Base-by-base conservation (phyloP, 2,113 vertebrate species). In the Chamaetylas fuelleborni region DNA sequence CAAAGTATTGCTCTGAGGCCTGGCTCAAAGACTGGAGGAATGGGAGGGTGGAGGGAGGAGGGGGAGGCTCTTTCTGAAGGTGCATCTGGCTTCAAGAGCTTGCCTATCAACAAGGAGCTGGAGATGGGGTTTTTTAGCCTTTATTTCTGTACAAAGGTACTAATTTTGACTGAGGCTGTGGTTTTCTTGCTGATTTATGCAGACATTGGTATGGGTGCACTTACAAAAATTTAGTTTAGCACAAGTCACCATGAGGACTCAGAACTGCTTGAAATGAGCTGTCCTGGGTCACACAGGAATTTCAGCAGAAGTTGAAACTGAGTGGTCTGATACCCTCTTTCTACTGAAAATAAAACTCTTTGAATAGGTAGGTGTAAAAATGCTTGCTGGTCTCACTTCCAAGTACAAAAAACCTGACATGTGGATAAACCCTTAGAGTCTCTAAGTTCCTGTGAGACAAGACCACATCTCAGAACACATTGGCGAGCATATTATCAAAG, bases 261-360 rank as follows among this genome's bases (percentile, higher is more conserved):
- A 70, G 72, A 88, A 74, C 54, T 78, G 47, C 76, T 90, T 92
- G 88, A 95, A 93, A 96, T 95, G 67, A 93, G 56, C 64, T 62
- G 48, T 70, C 57, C 56, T 67, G 64, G 48, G 56, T 86, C 77
- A 67, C 36, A 19, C 40, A 88, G 64, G 85, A 93, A 76, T 96
- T 96, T 96, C 90, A 50, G 43, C 60, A 78, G 79, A 90, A 93
- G 66, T 22, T 74, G 95, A 94, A 96, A 92, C 95, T 72, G 34
- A 74, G 22, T 12, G 19, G 69, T 90, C 71, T 66, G 90, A 95
- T 92, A 93, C 64, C 23, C 8, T 84, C 33, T 95, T 65, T 61
- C 53, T 78, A 74, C 86, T 93, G 86, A 93, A 92, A 96, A 86
- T 86, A 90, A 83, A 93, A 66, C 7, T 26, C 71, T 92, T 38